phyloP scores from a whole-genome alignment of 23 tunicate species.

The Clavelina lepadiformis region DNA sequence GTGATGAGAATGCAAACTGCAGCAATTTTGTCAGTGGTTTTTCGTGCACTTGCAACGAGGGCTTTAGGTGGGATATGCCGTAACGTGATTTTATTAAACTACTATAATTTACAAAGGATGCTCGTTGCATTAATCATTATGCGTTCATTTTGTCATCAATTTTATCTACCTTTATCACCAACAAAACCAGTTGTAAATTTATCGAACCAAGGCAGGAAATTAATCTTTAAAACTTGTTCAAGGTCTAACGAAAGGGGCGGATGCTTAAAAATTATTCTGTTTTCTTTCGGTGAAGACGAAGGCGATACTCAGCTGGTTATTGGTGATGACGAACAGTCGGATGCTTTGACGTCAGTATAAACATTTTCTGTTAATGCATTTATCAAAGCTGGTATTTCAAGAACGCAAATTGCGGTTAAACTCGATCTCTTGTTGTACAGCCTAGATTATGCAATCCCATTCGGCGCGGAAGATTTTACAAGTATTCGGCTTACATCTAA shows the following conservation, averaged over 20 bases:
- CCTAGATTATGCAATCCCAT: conserved; percentile 28
- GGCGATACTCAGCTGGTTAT: conserved; percentile 12
- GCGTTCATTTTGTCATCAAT: no score
- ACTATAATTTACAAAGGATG: no score
- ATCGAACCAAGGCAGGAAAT: no score
- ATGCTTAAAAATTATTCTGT: conserved; percentile 22
- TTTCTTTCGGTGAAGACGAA: conserved; percentile 23
- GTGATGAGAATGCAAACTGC: conserved; percentile 22
- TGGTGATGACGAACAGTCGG: conserved; percentile 26
- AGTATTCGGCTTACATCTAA: conserved; percentile 23
- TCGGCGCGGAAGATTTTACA: conserved; percentile 15
- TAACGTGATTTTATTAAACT: not conserved
- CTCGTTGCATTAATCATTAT: no score
- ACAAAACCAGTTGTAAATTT: no score
- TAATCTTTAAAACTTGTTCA: no score
- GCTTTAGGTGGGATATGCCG: conserved; percentile 15
- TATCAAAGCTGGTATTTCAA: no score
- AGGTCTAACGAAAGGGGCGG: no score
- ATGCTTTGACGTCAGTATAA: conserved; percentile 1
- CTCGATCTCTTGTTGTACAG: conserved; percentile 6
- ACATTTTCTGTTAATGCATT: no score
- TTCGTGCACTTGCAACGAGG: conserved; percentile 20
- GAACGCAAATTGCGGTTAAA: no score
- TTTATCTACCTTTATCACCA: no score
- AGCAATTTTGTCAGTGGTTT: conserved; percentile 15